These are phyloP conservation scores for Grallaria varia DNA, from an alignment of 2,113 vertebrate species.

Conservation along the genomic window DNA sequence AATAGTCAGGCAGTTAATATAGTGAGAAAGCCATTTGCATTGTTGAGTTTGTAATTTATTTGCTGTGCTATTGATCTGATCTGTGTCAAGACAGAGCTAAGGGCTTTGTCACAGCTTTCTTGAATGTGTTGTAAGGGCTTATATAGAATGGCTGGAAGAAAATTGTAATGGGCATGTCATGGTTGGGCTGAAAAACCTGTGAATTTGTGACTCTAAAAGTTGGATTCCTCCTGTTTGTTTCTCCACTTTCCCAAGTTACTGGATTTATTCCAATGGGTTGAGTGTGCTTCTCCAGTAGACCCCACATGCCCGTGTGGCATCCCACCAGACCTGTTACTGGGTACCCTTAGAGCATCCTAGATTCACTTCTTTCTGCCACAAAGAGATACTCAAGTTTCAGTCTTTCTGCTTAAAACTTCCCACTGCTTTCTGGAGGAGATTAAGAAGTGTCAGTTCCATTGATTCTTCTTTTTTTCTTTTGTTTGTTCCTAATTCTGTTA, in stretches of 20 bases:
- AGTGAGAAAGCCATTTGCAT: conserved; percentile 3
- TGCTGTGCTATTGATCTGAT: conserved; percentile 6
- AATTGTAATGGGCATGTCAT: background rate
- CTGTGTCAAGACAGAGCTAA: background rate
- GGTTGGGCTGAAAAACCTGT: background rate
- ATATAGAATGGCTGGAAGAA: background rate
- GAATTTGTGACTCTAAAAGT: background rate
- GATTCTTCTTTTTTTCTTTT: background rate
- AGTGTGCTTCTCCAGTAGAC: rapidly evolving
- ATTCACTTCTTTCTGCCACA: background rate
- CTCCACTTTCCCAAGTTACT: background rate
- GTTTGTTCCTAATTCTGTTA: background rate
- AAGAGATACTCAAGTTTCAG: background rate
- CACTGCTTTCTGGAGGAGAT: background rate
- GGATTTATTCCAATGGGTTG: background rate
- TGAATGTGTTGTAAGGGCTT: background rate
- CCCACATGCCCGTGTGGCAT: too few species aligned
- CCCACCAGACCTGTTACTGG: background rate
- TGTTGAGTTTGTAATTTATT: conserved; percentile 24
- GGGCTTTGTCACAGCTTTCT: background rate
- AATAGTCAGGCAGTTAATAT: background rate
- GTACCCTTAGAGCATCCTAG: background rate
- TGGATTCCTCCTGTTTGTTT: background rate
- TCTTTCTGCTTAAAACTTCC: background rate
- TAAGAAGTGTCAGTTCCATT: background rate